phyloP scores from a whole-genome alignment of 2,888 invertebrate species.

The Drosophila prolongata region DNA sequence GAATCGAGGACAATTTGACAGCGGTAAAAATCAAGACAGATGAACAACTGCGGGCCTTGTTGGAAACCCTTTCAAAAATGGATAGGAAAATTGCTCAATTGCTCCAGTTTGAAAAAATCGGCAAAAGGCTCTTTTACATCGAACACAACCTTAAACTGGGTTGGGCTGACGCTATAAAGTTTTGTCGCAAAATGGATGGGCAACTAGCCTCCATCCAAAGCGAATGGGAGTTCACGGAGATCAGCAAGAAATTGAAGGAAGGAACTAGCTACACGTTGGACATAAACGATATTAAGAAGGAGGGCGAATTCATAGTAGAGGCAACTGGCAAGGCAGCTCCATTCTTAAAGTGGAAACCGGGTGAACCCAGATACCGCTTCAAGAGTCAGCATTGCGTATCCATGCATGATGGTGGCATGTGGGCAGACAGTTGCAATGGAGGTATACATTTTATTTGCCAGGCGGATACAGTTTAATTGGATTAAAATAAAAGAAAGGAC shows the following conservation, averaged over 20 bases:
- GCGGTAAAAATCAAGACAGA: no score
- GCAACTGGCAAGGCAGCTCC: constrained; percentile 6
- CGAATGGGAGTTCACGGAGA: neutral
- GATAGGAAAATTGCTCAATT: neutral
- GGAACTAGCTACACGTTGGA: neutral
- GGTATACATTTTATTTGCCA: neutral
- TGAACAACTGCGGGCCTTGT: neutral
- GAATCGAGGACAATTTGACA: neutral
- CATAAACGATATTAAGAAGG: neutral
- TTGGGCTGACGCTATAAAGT: neutral
- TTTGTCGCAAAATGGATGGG: neutral
- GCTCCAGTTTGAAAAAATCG: neutral
- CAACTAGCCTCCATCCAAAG: constrained; percentile 1
- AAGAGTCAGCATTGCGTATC: neutral
- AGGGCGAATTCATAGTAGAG: neutral
- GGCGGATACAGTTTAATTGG: neutral
- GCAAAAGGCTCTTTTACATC: neutral
- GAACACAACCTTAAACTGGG: neutral
- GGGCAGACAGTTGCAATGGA: neutral
- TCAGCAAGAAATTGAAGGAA: neutral
- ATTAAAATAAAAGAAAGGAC: no score
- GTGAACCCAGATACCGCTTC: neutral
- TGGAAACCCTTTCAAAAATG: neutral
- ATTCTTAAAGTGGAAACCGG: constrained; percentile 8
- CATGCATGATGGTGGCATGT: constrained; percentile 4